phyloP scores from a whole-genome alignment of 2,113 vertebrate species.

The Takifugu flavidus region DNA sequence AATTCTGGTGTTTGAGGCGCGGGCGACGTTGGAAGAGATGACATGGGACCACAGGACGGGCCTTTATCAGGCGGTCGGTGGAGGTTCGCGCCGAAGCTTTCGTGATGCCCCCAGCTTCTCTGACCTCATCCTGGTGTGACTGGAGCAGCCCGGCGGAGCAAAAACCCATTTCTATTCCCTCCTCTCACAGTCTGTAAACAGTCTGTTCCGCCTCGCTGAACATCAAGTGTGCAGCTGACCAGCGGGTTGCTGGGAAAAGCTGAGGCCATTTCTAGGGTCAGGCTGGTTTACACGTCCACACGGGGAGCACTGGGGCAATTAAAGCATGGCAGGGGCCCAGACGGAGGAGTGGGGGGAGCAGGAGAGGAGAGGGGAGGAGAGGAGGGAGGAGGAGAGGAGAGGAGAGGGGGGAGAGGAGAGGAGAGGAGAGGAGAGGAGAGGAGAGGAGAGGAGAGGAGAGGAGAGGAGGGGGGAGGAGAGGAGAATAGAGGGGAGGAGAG shows the following conservation, averaged over 20 bases:
- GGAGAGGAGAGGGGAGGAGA: conserved; percentile 12
- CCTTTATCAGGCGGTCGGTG: conserved; percentile 35
- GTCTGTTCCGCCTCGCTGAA: conserved; percentile 45
- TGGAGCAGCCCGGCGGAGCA: conserved; percentile 18
- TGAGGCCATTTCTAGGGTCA: conserved; percentile 59
- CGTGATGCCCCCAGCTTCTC: conserved; percentile 5
- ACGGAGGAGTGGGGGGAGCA: conserved; percentile 8
- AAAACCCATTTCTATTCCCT: conserved; percentile 49
- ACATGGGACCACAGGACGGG: conserved; percentile 28
- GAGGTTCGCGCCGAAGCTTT: not conserved
- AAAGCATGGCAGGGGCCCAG: conserved; percentile 15
- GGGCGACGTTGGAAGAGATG: conserved; percentile 36
- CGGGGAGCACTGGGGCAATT: conserved; percentile 41
- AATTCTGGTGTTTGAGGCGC: conserved; percentile 27
- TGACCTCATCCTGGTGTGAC: conserved; percentile 37
- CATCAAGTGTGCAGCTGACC: conserved; percentile 32
- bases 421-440: no score
- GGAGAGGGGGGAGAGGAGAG: no score
- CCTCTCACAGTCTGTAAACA: conserved; percentile 52
- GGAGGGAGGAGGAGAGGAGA: no score
- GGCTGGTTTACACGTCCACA: conserved; percentile 38
- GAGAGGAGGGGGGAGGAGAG: no score
- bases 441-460: no score
- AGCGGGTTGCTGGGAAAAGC: conserved; percentile 32
- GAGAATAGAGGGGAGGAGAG: no score